Conservation (phyloP, 2,888 invertebrate genomes). For the Plebejus anna region DNA sequence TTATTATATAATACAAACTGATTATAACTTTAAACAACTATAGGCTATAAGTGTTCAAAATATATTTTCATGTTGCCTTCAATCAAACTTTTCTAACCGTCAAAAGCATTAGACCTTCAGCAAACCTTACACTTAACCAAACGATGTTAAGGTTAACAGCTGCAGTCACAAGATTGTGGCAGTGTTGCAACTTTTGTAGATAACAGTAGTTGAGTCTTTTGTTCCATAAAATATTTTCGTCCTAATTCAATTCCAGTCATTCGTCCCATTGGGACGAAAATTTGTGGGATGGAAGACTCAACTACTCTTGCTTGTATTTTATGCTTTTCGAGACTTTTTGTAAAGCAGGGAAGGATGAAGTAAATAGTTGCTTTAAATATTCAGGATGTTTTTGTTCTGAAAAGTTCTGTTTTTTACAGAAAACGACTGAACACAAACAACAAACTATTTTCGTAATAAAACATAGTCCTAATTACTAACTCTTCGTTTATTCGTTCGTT, state of each 20-base stretch:
- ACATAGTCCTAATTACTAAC: too few species aligned
- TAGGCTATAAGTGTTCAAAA: too few species aligned
- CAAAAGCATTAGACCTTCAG: background rate
- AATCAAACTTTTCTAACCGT: background rate
- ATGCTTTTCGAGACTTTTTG: background rate
- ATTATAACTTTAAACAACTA: too few species aligned
- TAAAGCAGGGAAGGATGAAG: background rate
- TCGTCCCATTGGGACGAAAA: too few species aligned
- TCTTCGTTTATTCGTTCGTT: too few species aligned
- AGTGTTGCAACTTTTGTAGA: background rate
- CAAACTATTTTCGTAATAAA: background rate
- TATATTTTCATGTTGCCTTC: too few species aligned
- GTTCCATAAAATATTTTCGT: too few species aligned
- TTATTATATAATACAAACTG: too few species aligned
- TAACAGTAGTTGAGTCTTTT: background rate
- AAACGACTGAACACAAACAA: background rate
- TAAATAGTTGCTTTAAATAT: background rate
- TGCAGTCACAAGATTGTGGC: background rate
- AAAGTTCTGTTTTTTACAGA: background rate
- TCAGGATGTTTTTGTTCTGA: background rate
- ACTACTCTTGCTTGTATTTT: too few species aligned
- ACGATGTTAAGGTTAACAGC: conserved; percentile 17
- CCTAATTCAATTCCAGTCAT: too few species aligned
- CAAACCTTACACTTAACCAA: background rate
- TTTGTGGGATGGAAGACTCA: too few species aligned